Base-by-base conservation (phyloP, 2,113 vertebrate species). In the Zosterops hypoxanthus region DNA sequence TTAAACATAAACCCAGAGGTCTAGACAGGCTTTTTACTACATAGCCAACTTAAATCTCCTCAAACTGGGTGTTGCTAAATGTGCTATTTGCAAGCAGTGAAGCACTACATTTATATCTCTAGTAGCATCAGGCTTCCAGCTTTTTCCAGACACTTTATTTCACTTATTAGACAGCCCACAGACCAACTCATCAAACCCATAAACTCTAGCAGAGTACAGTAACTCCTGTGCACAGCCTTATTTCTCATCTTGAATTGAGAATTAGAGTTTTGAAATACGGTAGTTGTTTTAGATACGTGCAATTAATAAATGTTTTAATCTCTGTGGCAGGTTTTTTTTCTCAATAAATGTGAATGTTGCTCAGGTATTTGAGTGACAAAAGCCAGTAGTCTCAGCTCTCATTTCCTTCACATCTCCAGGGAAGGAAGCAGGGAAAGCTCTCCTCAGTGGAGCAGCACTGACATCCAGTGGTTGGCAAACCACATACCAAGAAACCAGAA, bases 391-490 rank as follows among this genome's bases (percentile, higher is more conserved):
- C 73, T 53, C 53, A 0, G 4, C 15, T 61, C 46, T 33, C 8
- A 1, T 26, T 82, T 79, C 11, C 47, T 33, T 76, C 52, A 14
- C 13, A 28, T 23, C 21, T 52, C 13, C 9, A 29, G 34, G 36
- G 6, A 73, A 69, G 42, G 55, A 53, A 57, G 46, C 3, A 39
- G 44, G 42, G 41, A 86, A 61, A 20, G 41, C 33, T 79, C 55
- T 88, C 39, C 69, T 39, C 63, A 36, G 86, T 39, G 60, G 95
- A 96, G 96, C 85, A 96, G 92, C 69, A 85, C 66, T 97, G 95
- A 97, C 82, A 96, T 69, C 94, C 92, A 98, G 96, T 88, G 95
- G 93, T 1, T 82, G 23, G 63, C 34, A 89, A 95, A 88, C 61
- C 76, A 72, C 95, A 95, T 31, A 47, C 68, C 83, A 94, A 25